Evolutionary conservation across 1,140 invertebrate species (phyloP).

Genomic region (Oryzaephilus surinamensis): DNA sequence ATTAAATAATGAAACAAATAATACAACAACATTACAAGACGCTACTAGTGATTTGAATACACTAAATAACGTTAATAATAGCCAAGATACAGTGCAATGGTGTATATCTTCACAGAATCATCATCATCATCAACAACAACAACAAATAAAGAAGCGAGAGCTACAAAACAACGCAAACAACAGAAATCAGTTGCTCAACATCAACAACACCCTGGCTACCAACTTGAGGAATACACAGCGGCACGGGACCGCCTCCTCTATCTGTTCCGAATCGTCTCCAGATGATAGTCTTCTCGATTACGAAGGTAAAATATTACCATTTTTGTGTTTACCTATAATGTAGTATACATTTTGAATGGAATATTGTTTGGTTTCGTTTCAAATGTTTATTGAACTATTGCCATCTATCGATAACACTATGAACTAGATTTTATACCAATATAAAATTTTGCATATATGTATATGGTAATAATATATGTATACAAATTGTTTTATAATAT

Average conservation of each 20-base stretch:
- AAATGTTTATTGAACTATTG: too few relatives aligned
- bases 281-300: constrained; percentile 35
- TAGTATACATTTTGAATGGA: too few relatives aligned
- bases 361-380: too few relatives aligned
- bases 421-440: too few relatives aligned
- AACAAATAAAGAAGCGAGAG: constrained; percentile 20
- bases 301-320: constrained; percentile 24
- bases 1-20: too few relatives aligned
- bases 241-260: constrained; percentile 22
- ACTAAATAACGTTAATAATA: constrained; percentile 26
- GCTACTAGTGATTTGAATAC: constrained; percentile 10
- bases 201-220: constrained; percentile 35
- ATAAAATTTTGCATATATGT: too few relatives aligned
- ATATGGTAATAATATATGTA: too few relatives aligned
- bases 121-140: too few relatives aligned
- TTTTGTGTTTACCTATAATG: too few relatives aligned
- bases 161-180: constrained; percentile 28
- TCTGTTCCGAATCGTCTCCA: constrained; percentile 31
- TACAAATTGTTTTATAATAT: too few relatives aligned
- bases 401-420: too few relatives aligned
- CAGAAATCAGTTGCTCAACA: constrained; percentile 25
- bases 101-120: constrained; percentile 29
- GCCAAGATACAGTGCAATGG: constrained; percentile 32
- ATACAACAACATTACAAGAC: constrained; percentile 14
- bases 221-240: constrained; percentile 19